A percentile compares a stretch with the other conserved stretches of the same genome.
Conservation (phyloP, 2,113 vertebrate genomes). For the Myxocyprinus asiaticus region DNA sequence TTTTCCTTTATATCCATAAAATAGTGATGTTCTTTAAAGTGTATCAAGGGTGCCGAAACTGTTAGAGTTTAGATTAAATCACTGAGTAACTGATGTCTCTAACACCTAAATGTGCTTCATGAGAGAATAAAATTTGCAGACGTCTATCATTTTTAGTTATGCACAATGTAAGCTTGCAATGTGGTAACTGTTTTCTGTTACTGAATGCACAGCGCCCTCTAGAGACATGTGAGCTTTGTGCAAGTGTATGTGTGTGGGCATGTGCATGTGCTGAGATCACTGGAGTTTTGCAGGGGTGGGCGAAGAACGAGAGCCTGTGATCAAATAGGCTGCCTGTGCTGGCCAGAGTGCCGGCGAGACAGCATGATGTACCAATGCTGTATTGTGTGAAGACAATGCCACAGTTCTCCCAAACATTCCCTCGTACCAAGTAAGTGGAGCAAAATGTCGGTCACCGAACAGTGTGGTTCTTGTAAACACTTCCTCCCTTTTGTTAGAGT, state of each 20-base stretch:
- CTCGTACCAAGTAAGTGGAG: conserved; percentile 33
- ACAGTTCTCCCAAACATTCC: conserved; percentile 41
- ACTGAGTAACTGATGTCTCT: background rate
- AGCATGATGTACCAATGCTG: conserved; percentile 16
- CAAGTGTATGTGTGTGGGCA: background rate
- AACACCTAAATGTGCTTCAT: background rate
- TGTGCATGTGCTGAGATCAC: conserved; percentile 3
- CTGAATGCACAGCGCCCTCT: conserved; percentile 53
- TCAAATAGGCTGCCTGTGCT: conserved; percentile 38
- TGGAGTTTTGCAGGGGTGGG: background rate
- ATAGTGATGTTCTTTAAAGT: no score
- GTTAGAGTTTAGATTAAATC: no score
- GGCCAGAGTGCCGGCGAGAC: conserved; percentile 33
- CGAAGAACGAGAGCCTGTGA: conserved; percentile 24
- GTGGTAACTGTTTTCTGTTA: background rate
- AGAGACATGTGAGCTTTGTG: background rate
- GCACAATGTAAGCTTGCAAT: background rate
- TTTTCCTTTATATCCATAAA: no score
- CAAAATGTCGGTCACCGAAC: conserved; percentile 38
- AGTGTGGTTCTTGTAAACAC: conserved; percentile 40
- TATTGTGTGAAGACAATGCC: conserved; percentile 52
- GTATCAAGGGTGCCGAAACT: no score
- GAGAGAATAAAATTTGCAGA: background rate
- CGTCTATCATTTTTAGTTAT: background rate
- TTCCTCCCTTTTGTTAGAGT: conserved; percentile 26